A percentile compares a stretch with the other conserved stretches of the same genome.
phyloP scores from a whole-genome alignment of 2,888 invertebrate genomes.

The Pandemis cinnamomeana region DNA sequence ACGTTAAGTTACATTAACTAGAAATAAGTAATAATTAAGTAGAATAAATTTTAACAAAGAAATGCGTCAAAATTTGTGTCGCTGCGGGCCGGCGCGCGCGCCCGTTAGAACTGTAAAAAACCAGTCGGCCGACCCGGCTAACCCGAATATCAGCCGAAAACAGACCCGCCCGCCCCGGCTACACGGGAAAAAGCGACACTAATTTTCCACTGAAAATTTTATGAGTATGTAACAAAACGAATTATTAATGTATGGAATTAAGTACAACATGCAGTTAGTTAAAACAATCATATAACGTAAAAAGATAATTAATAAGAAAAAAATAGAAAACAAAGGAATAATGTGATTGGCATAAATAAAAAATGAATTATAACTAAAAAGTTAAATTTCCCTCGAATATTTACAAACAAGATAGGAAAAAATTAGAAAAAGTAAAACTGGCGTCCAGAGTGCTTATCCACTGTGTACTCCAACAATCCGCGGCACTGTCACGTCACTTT shows the following conservation, averaged over 20 bases:
- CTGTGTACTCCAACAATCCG: conserved; percentile 67
- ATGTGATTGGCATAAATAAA: conserved; percentile 83
- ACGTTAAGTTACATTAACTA: conserved; percentile 7
- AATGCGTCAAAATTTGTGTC: conserved; percentile 59
- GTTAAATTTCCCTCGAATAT: conserved; percentile 71
- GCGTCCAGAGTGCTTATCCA: conserved; percentile 71
- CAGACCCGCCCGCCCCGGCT: conserved; percentile 55
- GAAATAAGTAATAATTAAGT: not conserved
- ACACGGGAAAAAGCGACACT: conserved; percentile 53
- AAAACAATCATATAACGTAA: conserved; percentile 52
- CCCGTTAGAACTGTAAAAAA: conserved; percentile 84
- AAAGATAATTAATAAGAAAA: conserved; percentile 52
- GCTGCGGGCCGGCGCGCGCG: conserved; percentile 56
- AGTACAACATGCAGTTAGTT: conserved; percentile 69
- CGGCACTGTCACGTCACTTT: conserved; percentile 80
- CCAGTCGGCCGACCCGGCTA: conserved; percentile 73
- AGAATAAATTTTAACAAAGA: conserved; percentile 57
- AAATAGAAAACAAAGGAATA: conserved; percentile 65
- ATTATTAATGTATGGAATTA: not conserved
- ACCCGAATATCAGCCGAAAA: conserved; percentile 69
- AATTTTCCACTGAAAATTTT: conserved; percentile 48
- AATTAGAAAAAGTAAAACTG: conserved; percentile 61
- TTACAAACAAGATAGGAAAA: conserved; percentile 66
- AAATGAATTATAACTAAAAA: conserved; percentile 53
- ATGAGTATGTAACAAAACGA: not conserved